Evolutionary conservation across 1,140 invertebrate species (phyloP), one percentile per base, ranked within the genome.

Genomic region (Eufriesea mexicana): DNA sequence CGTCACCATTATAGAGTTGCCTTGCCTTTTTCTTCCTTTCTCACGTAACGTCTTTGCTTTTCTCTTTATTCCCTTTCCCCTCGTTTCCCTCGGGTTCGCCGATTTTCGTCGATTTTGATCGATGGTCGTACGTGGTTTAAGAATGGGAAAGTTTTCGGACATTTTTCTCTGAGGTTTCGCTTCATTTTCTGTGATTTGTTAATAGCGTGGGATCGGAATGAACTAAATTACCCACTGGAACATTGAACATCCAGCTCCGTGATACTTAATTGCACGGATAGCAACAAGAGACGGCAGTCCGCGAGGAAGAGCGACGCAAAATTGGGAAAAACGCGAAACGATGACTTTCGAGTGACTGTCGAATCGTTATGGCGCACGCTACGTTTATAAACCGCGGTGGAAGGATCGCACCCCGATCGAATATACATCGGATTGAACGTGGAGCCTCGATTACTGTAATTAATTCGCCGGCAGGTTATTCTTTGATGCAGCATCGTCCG

Each of bases 381-480:
- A 35, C 51, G 51, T 10, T 79, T 51, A 71, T 70, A 79, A 79
- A 71, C 49, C 45, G 55, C 55, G 45, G n/a, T 1, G 47, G 20
- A 66, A 66, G 49, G 14, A 47, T 35, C 47, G 20, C 16, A 25
- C 66, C 25, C 25, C 45, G 20, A 57, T 71, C 57, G 25, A 42
- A 79, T 51, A 61, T 62, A 55, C 47, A 18, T n/a, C 51, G 79
- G 49, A 79, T 66, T 74, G 61, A 74, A 66, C 71, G 49, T 25
- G 6, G 45, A 8, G 28, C 9, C 9, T 25, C 70, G 71, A 66
- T 81, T 74, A 66, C 61, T 35, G 59, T 81, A 81, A 81, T 81
- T 81, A 75, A 81, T 74, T 81, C 59, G 51, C 49, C 10, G 42
- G 59, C 59, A 66, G 59, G 59, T 64, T 74, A 74, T 66, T 81